phyloP scores from a whole-genome alignment of 2,797 vertebrate genomes.

The Poecilia gillii region DNA sequence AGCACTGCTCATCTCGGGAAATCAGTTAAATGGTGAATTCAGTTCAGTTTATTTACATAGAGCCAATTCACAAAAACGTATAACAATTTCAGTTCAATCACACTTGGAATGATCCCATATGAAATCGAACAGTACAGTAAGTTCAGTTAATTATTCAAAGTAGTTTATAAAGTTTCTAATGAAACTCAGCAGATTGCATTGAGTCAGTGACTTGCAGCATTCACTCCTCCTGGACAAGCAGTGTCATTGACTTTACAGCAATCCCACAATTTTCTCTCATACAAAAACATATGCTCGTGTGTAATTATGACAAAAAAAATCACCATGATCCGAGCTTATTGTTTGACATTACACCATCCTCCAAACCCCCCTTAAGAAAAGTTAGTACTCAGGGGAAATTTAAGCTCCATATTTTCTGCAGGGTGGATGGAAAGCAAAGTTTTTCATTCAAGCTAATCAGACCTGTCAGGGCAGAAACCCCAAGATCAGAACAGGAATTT shows the following conservation, averaged over 20 bases:
- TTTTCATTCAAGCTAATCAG: slow-evolving; percentile 36
- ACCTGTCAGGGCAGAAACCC: slow-evolving; percentile 46
- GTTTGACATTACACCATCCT: neutral
- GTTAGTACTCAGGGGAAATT: slow-evolving; percentile 2
- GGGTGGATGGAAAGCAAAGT: slow-evolving; percentile 25
- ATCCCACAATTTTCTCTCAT: neutral
- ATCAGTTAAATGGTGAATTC: neutral
- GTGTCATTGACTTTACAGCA: too few species aligned
- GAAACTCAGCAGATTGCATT: too few species aligned
- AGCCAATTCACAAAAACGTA: too few species aligned
- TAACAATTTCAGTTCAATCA: too few species aligned
- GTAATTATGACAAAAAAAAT: slow-evolving; percentile 14
- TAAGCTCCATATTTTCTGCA: slow-evolving; percentile 8
- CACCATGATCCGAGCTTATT: slow-evolving; percentile 7
- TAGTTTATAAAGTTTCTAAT: too few species aligned
- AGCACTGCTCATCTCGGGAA: slow-evolving; percentile 2
- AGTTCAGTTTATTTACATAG: too few species aligned
- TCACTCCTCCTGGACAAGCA: too few species aligned
- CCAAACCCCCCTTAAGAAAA: neutral
- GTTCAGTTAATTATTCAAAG: too few species aligned
- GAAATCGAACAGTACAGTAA: too few species aligned
- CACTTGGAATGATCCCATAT: too few species aligned
- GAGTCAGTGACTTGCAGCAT: too few species aligned
- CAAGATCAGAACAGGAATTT: slow-evolving; percentile 37
- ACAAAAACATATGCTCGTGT: neutral